Evolutionary conservation across 1,140 invertebrate species (phyloP), one percentile per base, ranked within the genome.

Genomic region (Prorops nasuta): DNA sequence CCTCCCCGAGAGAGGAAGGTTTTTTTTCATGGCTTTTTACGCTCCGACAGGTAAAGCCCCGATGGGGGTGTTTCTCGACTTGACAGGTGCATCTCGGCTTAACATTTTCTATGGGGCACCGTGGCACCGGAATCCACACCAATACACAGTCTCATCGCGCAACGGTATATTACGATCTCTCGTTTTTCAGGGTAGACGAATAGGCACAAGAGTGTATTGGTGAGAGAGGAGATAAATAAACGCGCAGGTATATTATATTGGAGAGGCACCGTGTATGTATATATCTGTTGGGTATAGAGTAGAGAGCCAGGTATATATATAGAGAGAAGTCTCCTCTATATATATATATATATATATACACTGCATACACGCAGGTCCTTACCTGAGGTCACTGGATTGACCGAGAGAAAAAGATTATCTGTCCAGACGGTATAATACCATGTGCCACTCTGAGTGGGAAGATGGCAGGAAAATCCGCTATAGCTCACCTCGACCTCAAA

Each of bases 61-160:
- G 44, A 58, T 43, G 54, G 54, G 54, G 42, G 61, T 64, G 57
- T 63, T 63, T 12, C 46, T 41, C 31, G 36, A 22, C 20, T 46
- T 51, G 48, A 51, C 61, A 64, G 61, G 61, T 64, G 60, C 54
- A 60, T 60, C 54, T 56, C 41, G 35, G 34, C 39, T 38, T 49
- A 48, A 54, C 37, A 44, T 52, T 53, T 58, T 48, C 46, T 51
- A 46, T 49, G 42, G 49, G 10, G 37, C 44, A 42, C 16, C 47
- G 19, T 56, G 40, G n/a, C n/a, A n/a, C n/a, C n/a, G n/a, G n/a
- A n/a, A n/a, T n/a, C n/a, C n/a, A n/a, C n/a, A n/a, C n/a, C n/a
- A n/a, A n/a, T n/a, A n/a, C n/a, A n/a, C n/a, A n/a, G n/a, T n/a
- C n/a, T n/a, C n/a, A n/a, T 20, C 17, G 21, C 15, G 9, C 28